These are phyloP conservation scores for Nothobranchius furzeri DNA, from an alignment of 2,113 vertebrate species.

Conservation along the genomic window DNA sequence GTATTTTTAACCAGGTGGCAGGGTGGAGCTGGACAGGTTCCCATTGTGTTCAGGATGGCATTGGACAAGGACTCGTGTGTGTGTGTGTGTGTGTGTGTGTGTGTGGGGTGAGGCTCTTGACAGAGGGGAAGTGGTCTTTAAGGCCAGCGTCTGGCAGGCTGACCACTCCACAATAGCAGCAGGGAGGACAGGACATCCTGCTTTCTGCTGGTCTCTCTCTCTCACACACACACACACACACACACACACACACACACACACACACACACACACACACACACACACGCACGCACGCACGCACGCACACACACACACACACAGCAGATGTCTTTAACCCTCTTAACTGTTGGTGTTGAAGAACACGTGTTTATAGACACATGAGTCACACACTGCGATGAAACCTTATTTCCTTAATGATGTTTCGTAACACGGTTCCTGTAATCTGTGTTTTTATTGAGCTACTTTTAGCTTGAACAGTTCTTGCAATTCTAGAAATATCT, in stretches of 20 bases:
- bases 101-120: slow-evolving; percentile 49
- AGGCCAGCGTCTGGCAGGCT: slow-evolving; percentile 67
- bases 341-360: slow-evolving; percentile 26
- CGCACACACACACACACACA: slow-evolving; percentile 8
- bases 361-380: slow-evolving; percentile 11
- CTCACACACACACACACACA: slow-evolving; percentile 11
- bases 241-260: slow-evolving; percentile 8
- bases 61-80: slow-evolving; percentile 4
- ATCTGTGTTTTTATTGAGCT: not conserved
- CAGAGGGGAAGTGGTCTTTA: slow-evolving; percentile 71
- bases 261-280: slow-evolving; percentile 9
- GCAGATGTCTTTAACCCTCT: slow-evolving; percentile 29
- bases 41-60: slow-evolving; percentile 70
- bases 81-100: slow-evolving; percentile 6
- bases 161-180: slow-evolving; percentile 68
- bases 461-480: not conserved
- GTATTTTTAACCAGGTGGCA: slow-evolving; percentile 72
- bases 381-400: slow-evolving; percentile 20
- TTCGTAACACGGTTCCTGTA: slow-evolving; percentile 3
- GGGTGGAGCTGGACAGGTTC: slow-evolving; percentile 53
- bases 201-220: slow-evolving; percentile 39
- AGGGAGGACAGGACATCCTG: slow-evolving; percentile 79
- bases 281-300: slow-evolving; percentile 12
- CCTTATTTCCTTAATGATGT: slow-evolving; percentile 30
- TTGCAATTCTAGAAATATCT: too few species aligned